These are phyloP conservation scores for Drosophila leontia DNA, from an alignment of 1,140 invertebrate genomes.

Conservation along the genomic window DNA sequence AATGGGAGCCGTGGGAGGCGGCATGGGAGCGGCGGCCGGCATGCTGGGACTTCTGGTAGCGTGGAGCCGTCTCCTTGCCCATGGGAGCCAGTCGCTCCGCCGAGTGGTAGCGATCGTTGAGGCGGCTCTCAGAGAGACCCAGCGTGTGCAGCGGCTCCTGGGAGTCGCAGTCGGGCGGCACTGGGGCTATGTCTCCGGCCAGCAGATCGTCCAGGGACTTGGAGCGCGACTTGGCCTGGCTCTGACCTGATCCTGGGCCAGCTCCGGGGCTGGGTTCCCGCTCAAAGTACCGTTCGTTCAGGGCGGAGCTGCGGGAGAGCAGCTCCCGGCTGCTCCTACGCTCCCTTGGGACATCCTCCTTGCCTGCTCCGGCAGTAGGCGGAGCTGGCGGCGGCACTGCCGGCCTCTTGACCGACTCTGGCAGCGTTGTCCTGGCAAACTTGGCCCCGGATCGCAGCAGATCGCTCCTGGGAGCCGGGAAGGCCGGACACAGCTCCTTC, in stretches of 20 bases:
- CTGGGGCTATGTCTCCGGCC: slow-evolving; percentile 80
- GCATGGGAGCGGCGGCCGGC: slow-evolving; percentile 89
- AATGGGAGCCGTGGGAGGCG: slow-evolving; percentile 91
- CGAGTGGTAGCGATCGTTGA: slow-evolving; percentile 95
- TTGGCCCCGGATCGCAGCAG: slow-evolving; percentile 80
- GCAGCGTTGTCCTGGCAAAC: slow-evolving; percentile 76
- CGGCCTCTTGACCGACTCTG: slow-evolving; percentile 79
- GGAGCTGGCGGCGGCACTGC: slow-evolving; percentile 82
- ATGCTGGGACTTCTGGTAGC: slow-evolving; percentile 94
- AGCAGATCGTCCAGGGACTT: slow-evolving; percentile 93
- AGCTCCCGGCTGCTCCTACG: slow-evolving; percentile 91
- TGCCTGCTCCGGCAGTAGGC: slow-evolving; percentile 53
- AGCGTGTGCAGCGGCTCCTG: slow-evolving; percentile 87
- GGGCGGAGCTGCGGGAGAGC: slow-evolving; percentile 92
- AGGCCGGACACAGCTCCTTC: slow-evolving; percentile 95
- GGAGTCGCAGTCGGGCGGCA: slow-evolving; percentile 79
- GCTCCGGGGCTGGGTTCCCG: slow-evolving; percentile 53
- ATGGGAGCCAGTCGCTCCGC: slow-evolving; percentile 89
- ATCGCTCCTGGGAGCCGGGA: slow-evolving; percentile 88
- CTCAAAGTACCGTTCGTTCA: slow-evolving; percentile 94
- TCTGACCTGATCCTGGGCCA: slow-evolving; percentile 27
- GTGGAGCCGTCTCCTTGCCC: slow-evolving; percentile 88
- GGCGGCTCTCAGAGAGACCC: slow-evolving; percentile 92
- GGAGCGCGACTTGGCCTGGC: slow-evolving; percentile 90
- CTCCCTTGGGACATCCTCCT: slow-evolving; percentile 61